These are phyloP conservation scores for Cenopis cana DNA, from an alignment of 2,888 invertebrate species.

Conservation along the genomic window DNA sequence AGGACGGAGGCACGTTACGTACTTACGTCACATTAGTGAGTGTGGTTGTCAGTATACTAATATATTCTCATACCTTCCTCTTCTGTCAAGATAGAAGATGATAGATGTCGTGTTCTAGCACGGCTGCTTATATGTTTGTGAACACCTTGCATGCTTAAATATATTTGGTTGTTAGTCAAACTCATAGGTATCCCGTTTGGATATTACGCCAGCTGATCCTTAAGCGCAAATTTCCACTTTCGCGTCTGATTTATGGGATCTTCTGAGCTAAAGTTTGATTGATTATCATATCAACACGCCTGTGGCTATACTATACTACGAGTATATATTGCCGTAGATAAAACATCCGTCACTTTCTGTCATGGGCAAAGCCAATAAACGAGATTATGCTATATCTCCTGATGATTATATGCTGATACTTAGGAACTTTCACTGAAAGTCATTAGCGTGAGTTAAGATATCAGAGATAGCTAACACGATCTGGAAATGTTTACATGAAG, in stretches of 20 bases:
- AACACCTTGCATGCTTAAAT: not conserved
- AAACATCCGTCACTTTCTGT: not conserved
- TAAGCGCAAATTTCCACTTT: slow-evolving; percentile 16
- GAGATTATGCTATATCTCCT: slow-evolving; percentile 8
- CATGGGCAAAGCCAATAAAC: not conserved
- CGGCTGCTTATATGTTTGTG: too few relatives aligned
- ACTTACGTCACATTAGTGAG: too few relatives aligned
- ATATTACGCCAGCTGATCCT: slow-evolving; percentile 4
- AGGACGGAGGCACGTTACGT: too few relatives aligned
- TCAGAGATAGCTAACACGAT: not conserved
- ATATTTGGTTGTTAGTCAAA: not conserved
- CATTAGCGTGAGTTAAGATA: not conserved
- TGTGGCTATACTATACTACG: not conserved
- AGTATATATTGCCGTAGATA: not conserved
- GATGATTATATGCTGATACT: slow-evolving; percentile 9
- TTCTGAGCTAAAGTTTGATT: slow-evolving; percentile 19
- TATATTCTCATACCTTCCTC: too few relatives aligned
- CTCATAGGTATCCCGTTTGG: not conserved
- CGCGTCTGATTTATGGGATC: slow-evolving; percentile 6
- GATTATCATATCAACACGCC: slow-evolving; percentile 16
- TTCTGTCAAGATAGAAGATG: too few relatives aligned
- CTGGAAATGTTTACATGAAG: not conserved
- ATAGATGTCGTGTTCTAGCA: too few relatives aligned
- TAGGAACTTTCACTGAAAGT: slow-evolving; percentile 11
- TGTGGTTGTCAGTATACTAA: too few relatives aligned